Evolutionary conservation across 2,113 vertebrate genomes (phyloP).

Genomic region (Alexandromys fortis): DNA sequence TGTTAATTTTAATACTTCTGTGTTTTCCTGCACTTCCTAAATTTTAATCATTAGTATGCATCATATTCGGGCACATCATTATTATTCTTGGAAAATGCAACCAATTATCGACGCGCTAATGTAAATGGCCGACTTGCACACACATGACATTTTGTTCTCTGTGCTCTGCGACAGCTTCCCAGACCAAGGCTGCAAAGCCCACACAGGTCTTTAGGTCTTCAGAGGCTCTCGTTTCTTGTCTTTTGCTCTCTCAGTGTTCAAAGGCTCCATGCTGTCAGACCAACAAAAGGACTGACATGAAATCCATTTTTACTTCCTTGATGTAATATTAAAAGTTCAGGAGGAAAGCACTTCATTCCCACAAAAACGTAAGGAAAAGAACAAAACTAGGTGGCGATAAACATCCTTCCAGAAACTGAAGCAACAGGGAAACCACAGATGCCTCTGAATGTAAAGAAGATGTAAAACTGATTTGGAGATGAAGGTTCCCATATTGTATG

Average conservation of each 20-base stretch:
- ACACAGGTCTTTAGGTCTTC: background rate
- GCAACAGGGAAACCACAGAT: background rate
- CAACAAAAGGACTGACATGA: background rate
- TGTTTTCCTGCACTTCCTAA: background rate
- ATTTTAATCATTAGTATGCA: background rate
- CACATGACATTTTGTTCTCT: background rate
- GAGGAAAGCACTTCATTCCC: background rate
- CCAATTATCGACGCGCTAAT: background rate
- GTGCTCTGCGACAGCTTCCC: background rate
- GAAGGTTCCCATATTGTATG: background rate
- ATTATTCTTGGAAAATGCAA: constrained; percentile 20
- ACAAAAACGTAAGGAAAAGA: background rate
- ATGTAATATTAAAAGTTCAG: constrained; percentile 16
- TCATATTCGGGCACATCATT: background rate
- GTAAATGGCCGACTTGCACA: background rate
- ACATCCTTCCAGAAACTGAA: constrained; percentile 16
- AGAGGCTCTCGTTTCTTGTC: background rate
- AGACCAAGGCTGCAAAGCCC: background rate
- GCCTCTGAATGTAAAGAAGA: constrained; percentile 53
- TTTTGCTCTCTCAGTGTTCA: background rate
- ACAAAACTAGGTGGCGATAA: background rate
- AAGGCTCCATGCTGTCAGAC: background rate
- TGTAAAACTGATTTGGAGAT: constrained; percentile 1
- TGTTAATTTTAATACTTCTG: background rate
- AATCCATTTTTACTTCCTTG: background rate